Evolutionary conservation across 2,797 vertebrate genomes (phyloP), one percentile per base, ranked within the genome.

Genomic region (Sebastes wilsoni): DNA sequence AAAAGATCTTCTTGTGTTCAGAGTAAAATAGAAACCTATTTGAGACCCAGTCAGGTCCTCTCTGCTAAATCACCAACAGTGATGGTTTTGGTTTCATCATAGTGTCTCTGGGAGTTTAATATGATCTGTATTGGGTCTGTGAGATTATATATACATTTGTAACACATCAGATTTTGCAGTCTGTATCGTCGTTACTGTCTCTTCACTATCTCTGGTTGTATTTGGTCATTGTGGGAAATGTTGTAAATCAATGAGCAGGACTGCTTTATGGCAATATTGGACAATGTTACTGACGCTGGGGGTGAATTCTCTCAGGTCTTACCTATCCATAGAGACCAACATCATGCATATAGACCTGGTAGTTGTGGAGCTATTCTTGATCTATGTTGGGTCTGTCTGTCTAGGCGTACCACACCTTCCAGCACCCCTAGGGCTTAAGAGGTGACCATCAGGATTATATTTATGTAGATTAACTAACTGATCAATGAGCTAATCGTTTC

Each of bases 1-100:
- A 28, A 46, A 62, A 42, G 8, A 68, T 82, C 25, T 62, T 62
- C 30, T 20, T 66, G n/a, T 81, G 20, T 82, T 86, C 46, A 49
- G 18, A 25, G 28, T 28, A 36, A 65, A 11, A 61, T 36, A 2
- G 8, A 34, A 56, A 14, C 18, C 4, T 27, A 23, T 58, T 65
- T 5, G 5, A 36, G 20, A 22, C 14, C 8, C 8, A 67, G 30
- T 5, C n/a, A 30, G 6, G 18, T 34, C 18, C 2, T 71, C 36
- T 38, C 11, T 25, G 14, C 8, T 18, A 20, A 71, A 6, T 60
- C 5, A 36, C 5, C 10, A 23, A 20, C 55, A 36, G 3, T 20
- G 4, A 30, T 55, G 36, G 36, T 38, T 36, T 38, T 42, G 7
- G 12, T 38, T 70, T 68, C 2, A 16, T 62, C 6, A 3, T 8